Percentiles rank a stretch among this genome's conserved stretches.
Conservation (phyloP, 2,797 vertebrate genomes). For the Cyprinodon diabolis region DNA sequence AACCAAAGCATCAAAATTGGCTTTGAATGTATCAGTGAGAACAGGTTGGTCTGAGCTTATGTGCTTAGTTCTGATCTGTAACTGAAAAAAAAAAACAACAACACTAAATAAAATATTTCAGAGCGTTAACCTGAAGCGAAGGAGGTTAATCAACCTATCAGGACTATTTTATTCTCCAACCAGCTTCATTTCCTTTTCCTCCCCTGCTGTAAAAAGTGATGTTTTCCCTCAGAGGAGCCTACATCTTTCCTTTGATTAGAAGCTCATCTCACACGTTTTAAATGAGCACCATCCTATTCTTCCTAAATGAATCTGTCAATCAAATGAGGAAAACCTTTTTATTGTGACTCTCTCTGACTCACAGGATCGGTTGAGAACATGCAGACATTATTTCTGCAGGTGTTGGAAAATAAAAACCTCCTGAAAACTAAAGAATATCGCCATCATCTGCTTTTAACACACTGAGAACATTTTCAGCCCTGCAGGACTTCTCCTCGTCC, state of each 20-base stretch:
- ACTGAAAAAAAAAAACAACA: background rate
- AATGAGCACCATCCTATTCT: background rate
- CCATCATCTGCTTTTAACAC: background rate
- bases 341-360: too few species aligned
- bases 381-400: background rate
- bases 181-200: background rate
- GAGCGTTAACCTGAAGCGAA: background rate
- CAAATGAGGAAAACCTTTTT: background rate
- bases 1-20: background rate
- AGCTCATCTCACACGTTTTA: background rate
- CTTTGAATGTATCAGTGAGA: background rate
- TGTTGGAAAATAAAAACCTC: background rate
- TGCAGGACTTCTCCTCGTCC: background rate
- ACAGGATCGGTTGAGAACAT: background rate
- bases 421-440: conserved; percentile 37
- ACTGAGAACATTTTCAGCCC: background rate
- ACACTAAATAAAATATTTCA: background rate
- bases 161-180: background rate
- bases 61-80: background rate
- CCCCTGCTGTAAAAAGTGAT: too few species aligned
- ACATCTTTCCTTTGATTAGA: background rate
- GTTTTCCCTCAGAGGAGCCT: too few species aligned
- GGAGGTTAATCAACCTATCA: background rate
- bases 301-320: background rate
- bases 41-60: background rate